Evolutionary conservation across 2,888 invertebrate species (phyloP).

Genomic region (Phengaris alcon): DNA sequence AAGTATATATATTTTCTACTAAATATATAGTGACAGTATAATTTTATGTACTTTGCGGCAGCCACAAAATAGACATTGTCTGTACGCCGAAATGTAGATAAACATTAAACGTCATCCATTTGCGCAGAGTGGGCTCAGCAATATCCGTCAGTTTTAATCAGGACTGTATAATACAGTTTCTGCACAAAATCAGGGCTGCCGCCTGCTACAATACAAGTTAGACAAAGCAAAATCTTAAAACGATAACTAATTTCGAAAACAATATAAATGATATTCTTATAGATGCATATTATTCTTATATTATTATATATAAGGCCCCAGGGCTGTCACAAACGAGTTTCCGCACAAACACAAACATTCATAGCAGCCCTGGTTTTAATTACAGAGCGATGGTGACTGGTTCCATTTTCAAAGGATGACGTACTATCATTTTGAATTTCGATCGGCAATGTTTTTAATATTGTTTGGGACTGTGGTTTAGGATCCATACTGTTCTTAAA

Average conservation of each 20-base stretch:
- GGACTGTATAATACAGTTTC: not conserved
- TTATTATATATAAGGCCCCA: too few relatives aligned
- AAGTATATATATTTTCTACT: too few relatives aligned
- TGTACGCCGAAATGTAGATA: not conserved
- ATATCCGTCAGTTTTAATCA: conserved; percentile 18
- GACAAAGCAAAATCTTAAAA: too few relatives aligned
- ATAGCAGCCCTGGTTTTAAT: not conserved
- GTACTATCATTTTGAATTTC: not conserved
- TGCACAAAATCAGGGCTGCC: too few relatives aligned
- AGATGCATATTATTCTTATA: too few relatives aligned
- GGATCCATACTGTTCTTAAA: not conserved
- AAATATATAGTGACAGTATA: too few relatives aligned
- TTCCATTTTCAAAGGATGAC: not conserved
- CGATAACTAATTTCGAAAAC: too few relatives aligned
- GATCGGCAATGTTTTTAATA: not conserved
- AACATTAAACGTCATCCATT: not conserved
- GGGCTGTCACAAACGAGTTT: too few relatives aligned
- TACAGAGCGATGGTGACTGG: not conserved
- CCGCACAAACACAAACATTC: not conserved
- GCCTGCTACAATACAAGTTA: too few relatives aligned
- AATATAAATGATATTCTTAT: too few relatives aligned
- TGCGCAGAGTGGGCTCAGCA: not conserved
- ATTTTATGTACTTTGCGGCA: not conserved
- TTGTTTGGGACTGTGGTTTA: not conserved
- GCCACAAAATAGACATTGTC: not conserved